Percentiles rank a stretch among this genome's conserved stretches.
Evolutionary conservation across 2,888 invertebrate genomes (phyloP).

Genomic region (Corbicula japonica): DNA sequence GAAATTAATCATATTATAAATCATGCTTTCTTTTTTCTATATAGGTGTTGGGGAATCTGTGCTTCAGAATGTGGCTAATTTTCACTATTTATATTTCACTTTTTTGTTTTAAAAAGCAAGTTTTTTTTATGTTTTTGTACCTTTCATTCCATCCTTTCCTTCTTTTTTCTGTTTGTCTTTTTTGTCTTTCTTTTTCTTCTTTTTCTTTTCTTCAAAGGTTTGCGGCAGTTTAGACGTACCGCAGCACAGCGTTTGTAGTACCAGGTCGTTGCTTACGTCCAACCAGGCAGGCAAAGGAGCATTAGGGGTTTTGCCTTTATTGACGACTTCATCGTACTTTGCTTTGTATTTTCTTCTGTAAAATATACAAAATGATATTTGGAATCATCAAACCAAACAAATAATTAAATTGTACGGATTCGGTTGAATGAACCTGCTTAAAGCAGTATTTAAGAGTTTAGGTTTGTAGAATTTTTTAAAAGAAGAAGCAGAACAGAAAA

Average conservation of each 20-base stretch:
- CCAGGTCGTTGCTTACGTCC: constrained; percentile 4
- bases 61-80: too few relatives aligned
- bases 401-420: too few relatives aligned
- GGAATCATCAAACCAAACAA: too few relatives aligned
- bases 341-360: not conserved
- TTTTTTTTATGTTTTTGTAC: not conserved
- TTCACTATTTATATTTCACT: too few relatives aligned
- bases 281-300: constrained; percentile 3
- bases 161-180: constrained; percentile 4
- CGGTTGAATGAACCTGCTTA: too few relatives aligned
- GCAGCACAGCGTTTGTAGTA: constrained; percentile 5
- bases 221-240: not conserved
- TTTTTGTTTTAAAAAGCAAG: too few relatives aligned
- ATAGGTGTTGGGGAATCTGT: too few relatives aligned
- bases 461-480: too few relatives aligned
- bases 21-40: too few relatives aligned
- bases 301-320: not conserved
- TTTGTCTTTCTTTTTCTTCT: constrained; percentile 1
- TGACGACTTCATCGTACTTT: constrained; percentile 3
- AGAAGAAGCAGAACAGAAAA: too few relatives aligned
- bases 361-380: not conserved
- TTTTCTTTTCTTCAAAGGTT: constrained; percentile 6
- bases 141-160: not conserved
- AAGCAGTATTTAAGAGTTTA: too few relatives aligned
- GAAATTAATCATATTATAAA: too few relatives aligned